phyloP scores from a whole-genome alignment of 2,113 vertebrate species.

The Edolisoma coerulescens region DNA sequence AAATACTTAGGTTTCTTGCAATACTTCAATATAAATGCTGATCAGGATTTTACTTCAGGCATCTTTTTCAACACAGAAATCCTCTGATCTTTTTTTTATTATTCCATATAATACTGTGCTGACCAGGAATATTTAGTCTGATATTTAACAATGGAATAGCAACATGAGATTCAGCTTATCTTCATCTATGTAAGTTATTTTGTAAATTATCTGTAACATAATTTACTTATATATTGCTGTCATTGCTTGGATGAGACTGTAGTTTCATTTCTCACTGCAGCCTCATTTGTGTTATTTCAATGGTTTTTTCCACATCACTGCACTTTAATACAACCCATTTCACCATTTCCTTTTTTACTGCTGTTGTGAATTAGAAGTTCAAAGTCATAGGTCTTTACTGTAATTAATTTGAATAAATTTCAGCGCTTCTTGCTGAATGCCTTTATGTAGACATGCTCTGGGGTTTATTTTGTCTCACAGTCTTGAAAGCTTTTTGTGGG shows the following conservation, averaged over 20 bases:
- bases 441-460: neutral
- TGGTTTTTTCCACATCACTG: conserved; percentile 39
- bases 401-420: conserved; percentile 69
- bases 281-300: neutral
- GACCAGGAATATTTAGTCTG: conserved; percentile 21
- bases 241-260: conserved; percentile 3
- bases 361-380: conserved; percentile 64
- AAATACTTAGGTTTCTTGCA: conserved; percentile 15
- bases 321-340: conserved; percentile 72
- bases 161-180: conserved; percentile 5
- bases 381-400: conserved; percentile 56
- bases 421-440: conserved; percentile 31
- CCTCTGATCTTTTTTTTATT: neutral
- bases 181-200: conserved; percentile 59
- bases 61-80: neutral
- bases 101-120: neutral
- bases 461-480: neutral
- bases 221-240: neutral
- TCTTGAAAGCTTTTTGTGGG: neutral
- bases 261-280: neutral
- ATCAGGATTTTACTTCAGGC: conserved; percentile 19
- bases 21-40: conserved; percentile 18
- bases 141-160: conserved; percentile 15
- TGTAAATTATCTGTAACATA: conserved; percentile 54
- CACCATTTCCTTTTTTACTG: conserved; percentile 53